Evolutionary conservation across 2,888 invertebrate species (phyloP).

Genomic region (Frankliniella fusca): DNA sequence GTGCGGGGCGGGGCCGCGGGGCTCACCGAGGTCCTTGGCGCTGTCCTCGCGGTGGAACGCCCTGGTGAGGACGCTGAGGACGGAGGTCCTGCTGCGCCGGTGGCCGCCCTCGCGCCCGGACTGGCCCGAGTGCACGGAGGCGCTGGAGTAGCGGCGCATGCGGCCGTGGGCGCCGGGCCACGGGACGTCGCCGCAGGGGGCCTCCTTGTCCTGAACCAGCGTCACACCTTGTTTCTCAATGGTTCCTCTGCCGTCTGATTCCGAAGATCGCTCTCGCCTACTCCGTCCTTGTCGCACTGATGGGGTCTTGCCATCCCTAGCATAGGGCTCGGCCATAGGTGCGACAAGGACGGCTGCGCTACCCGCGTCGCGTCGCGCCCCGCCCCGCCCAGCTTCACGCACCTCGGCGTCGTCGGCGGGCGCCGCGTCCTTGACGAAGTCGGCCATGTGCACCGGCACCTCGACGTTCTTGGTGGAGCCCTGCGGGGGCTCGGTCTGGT

Average conservation of each 20-base stretch:
- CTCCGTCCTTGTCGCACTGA: too few species aligned
- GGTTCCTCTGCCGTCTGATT: too few species aligned
- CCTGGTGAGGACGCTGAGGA: not conserved
- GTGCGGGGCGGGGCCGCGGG: too few species aligned
- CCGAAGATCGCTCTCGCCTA: too few species aligned
- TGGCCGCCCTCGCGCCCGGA: not conserved
- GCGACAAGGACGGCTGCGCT: too few species aligned
- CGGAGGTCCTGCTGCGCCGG: not conserved
- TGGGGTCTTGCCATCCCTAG: too few species aligned
- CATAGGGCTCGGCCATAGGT: too few species aligned
- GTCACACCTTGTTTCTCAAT: too few species aligned
- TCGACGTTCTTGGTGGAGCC: slow-evolving; percentile 45
- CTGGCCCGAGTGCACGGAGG: slow-evolving; percentile 7
- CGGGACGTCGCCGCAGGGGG: not conserved
- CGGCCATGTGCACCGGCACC: slow-evolving; percentile 38
- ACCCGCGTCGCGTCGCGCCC: too few species aligned
- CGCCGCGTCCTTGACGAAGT: slow-evolving; percentile 33
- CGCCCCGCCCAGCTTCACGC: too few species aligned
- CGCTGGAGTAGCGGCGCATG: slow-evolving; percentile 2
- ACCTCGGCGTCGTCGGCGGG: not conserved
- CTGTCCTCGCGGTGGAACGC: slow-evolving; percentile 17
- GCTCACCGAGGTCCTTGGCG: not conserved
- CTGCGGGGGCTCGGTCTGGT: slow-evolving; percentile 49
- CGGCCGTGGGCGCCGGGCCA: not conserved
- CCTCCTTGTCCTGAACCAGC: not conserved